Evolutionary conservation across 2,113 vertebrate genomes (phyloP).

Genomic region (Abramis brama): DNA sequence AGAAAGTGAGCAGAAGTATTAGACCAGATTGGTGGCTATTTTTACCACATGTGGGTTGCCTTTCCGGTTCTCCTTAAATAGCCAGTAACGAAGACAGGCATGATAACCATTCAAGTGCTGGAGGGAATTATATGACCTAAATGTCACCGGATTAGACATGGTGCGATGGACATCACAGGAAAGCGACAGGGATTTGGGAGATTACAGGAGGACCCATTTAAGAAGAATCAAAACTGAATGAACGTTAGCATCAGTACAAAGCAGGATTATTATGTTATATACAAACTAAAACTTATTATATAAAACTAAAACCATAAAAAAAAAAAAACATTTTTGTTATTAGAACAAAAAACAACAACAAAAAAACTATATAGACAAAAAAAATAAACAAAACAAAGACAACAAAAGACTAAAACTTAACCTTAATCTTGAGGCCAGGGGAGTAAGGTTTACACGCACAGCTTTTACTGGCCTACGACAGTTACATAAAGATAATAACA

Average conservation of each 20-base stretch:
- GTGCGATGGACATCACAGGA: constrained; percentile 25
- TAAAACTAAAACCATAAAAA: too few species aligned
- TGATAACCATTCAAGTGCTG: constrained; percentile 41
- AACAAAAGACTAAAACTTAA: too few species aligned
- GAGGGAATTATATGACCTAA: constrained; percentile 35
- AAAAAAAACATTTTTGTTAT: neutral
- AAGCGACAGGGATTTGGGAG: constrained; percentile 25
- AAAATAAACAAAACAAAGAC: too few species aligned
- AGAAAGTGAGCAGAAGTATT: neutral
- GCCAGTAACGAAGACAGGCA: constrained; percentile 8
- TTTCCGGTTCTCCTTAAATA: constrained; percentile 54
- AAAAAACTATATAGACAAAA: too few species aligned
- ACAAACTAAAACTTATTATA: too few species aligned
- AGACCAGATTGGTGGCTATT: constrained; percentile 62
- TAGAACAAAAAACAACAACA: too few species aligned
- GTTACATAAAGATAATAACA: too few species aligned
- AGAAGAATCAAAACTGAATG: constrained; percentile 10
- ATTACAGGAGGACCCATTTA: constrained; percentile 29
- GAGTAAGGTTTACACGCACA: too few species aligned
- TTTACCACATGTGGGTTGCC: constrained; percentile 41
- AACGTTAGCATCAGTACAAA: constrained; percentile 2
- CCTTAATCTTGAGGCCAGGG: too few species aligned
- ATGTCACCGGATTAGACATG: constrained; percentile 31
- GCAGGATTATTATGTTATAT: too few species aligned
- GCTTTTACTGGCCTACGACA: too few species aligned